phyloP scores from a whole-genome alignment of 2,888 invertebrate species.

The Apodemia duryi region DNA sequence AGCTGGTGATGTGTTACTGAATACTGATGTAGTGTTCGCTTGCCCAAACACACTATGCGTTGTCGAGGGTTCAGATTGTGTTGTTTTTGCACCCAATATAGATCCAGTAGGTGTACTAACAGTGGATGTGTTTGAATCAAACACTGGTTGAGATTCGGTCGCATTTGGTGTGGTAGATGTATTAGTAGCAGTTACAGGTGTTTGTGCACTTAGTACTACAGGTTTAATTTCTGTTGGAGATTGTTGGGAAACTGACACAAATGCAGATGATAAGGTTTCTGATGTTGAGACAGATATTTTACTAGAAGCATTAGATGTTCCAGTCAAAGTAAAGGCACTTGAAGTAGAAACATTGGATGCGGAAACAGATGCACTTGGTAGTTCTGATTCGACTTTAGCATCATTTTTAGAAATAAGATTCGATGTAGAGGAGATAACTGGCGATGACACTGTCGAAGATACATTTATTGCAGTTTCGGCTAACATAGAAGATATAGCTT shows the following conservation, averaged over 20 bases:
- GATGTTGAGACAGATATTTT: conserved; percentile 22
- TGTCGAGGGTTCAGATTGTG: conserved; percentile 32
- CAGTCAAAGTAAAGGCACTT: conserved; percentile 1
- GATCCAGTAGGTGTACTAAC: conserved; percentile 30
- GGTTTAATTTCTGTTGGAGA: conserved; percentile 23
- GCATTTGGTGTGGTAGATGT: not conserved
- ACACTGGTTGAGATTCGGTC: conserved; percentile 21
- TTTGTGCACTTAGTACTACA: conserved; percentile 22
- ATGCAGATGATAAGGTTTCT: conserved; percentile 18
- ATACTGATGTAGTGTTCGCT: conserved; percentile 36
- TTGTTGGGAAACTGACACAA: conserved; percentile 17
- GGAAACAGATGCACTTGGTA: not conserved
- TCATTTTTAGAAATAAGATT: not conserved
- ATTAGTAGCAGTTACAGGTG: conserved; percentile 12
- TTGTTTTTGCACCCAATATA: conserved; percentile 30
- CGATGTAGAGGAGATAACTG: not conserved
- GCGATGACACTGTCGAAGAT: not conserved
- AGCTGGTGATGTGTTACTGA: conserved; percentile 35
- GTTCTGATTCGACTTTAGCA: not conserved
- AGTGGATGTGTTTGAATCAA: conserved; percentile 28
- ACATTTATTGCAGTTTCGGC: not conserved
- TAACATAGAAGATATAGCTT: not conserved
- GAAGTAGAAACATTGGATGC: not conserved
- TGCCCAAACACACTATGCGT: conserved; percentile 28
- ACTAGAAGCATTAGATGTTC: conserved; percentile 6